phyloP scores from a whole-genome alignment of 2,113 vertebrate genomes.

The Anoplopoma fimbria region DNA sequence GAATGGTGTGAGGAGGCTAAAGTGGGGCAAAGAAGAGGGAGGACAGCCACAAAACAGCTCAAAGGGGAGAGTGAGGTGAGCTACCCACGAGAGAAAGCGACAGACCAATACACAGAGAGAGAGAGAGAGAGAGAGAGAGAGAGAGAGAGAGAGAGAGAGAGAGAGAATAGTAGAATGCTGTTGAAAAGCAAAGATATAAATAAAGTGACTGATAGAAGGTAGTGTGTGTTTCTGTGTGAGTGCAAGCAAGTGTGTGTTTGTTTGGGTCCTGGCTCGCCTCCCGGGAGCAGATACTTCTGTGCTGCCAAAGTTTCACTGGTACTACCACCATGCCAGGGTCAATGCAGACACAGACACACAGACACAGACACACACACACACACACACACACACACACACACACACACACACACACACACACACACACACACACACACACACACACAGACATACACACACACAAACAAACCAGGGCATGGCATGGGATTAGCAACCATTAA shows the following conservation, averaged over 20 bases:
- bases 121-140: slow-evolving; percentile 17
- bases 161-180: slow-evolving; percentile 5
- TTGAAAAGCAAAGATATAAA: slow-evolving; percentile 68
- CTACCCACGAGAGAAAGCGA: slow-evolving; percentile 8
- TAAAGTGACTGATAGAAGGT: slow-evolving; percentile 62
- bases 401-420: slow-evolving; percentile 16
- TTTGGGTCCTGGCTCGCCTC: slow-evolving; percentile 63
- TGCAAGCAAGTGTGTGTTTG: slow-evolving; percentile 37
- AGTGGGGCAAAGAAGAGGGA: slow-evolving; percentile 60
- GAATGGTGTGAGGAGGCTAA: slow-evolving; percentile 37
- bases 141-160: slow-evolving; percentile 19
- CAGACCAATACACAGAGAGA: slow-evolving; percentile 11
- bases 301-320: slow-evolving; percentile 75
- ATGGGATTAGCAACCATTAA: slow-evolving; percentile 45
- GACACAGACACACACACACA: slow-evolving; percentile 25
- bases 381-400: slow-evolving; percentile 34
- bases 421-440: slow-evolving; percentile 21
- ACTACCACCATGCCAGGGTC: slow-evolving; percentile 64
- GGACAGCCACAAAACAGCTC: slow-evolving; percentile 43
- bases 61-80: slow-evolving; percentile 35
- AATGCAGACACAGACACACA: slow-evolving; percentile 28
- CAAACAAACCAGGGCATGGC: slow-evolving; percentile 38
- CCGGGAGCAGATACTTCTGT: slow-evolving; percentile 53
- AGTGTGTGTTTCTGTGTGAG: slow-evolving; percentile 42
- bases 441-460: slow-evolving; percentile 29